Evolutionary conservation across 1,140 invertebrate species (phyloP).

Genomic region (Branchinecta lindahli): DNA sequence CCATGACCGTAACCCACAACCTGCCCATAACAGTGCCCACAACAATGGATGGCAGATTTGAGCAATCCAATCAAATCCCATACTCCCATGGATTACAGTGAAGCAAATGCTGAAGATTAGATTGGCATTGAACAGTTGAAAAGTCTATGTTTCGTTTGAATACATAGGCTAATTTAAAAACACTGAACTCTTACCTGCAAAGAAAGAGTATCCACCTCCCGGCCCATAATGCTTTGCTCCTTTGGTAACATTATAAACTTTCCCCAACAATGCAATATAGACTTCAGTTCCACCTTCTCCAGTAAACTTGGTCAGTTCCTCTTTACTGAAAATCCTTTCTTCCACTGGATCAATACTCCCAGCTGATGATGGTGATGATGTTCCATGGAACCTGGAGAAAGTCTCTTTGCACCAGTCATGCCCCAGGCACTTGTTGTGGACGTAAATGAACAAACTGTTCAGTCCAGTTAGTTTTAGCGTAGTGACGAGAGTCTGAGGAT

Average conservation of each 20-base stretch:
- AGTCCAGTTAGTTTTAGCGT: no score
- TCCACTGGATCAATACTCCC: constrained; percentile 5
- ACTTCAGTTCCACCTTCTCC: background rate
- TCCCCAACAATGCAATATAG: background rate
- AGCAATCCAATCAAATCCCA: no score
- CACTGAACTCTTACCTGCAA: background rate
- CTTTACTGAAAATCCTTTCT: background rate
- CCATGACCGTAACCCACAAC: no score
- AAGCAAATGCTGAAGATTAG: no score
- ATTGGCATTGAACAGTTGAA: no score
- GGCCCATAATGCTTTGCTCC: constrained; percentile 2
- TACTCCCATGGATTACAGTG: no score
- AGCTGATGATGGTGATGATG: background rate
- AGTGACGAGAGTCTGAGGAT: no score
- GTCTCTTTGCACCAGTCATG: constrained; percentile 6
- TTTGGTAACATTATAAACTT: background rate
- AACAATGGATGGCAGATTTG: no score
- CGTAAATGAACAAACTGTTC: background rate
- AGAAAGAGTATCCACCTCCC: background rate
- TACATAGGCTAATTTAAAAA: no score
- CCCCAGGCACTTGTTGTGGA: background rate
- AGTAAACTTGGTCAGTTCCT: background rate
- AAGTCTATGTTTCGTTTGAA: no score
- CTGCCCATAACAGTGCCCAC: no score
- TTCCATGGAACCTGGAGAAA: background rate